phyloP scores from a whole-genome alignment of 2,797 vertebrate species.

The Clarias fuscus region DNA sequence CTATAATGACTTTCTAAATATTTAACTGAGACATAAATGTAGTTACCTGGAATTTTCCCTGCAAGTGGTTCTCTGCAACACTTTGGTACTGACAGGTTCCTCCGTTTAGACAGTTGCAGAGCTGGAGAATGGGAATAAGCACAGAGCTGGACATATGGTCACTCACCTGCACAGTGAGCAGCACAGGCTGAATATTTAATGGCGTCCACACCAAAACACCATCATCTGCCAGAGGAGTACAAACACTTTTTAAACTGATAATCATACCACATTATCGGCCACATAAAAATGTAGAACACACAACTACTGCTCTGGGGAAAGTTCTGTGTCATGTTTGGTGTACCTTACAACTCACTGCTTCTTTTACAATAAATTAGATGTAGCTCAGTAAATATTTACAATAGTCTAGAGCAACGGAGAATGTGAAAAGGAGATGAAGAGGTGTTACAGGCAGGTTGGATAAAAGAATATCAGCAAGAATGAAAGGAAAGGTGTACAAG shows the following conservation, averaged over 20 bases:
- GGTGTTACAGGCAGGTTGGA: too few species aligned
- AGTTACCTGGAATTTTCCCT: constrained; percentile 79
- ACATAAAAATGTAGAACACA: not conserved
- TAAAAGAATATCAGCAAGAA: too few species aligned
- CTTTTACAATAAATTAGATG: not conserved
- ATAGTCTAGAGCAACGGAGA: too few species aligned
- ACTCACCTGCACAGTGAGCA: constrained; percentile 73
- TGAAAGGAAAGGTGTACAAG: too few species aligned
- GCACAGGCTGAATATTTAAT: constrained; percentile 64
- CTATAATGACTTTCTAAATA: not conserved
- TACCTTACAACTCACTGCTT: not conserved
- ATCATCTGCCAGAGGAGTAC: constrained; percentile 56
- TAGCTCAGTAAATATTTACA: not conserved
- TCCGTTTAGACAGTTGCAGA: constrained; percentile 81
- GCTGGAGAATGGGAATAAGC: constrained; percentile 71
- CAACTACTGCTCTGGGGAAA: not conserved
- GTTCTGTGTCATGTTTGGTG: not conserved
- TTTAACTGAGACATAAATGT: not conserved
- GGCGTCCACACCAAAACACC: constrained; percentile 76
- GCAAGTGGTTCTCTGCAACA: constrained; percentile 68
- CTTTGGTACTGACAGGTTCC: constrained; percentile 77
- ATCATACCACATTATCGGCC: not conserved
- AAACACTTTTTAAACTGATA: not conserved
- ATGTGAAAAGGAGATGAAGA: too few species aligned
- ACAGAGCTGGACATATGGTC: constrained; percentile 72